Evolutionary conservation across 2,888 invertebrate genomes (phyloP).

Genomic region (Tetrapedia diversipes): DNA sequence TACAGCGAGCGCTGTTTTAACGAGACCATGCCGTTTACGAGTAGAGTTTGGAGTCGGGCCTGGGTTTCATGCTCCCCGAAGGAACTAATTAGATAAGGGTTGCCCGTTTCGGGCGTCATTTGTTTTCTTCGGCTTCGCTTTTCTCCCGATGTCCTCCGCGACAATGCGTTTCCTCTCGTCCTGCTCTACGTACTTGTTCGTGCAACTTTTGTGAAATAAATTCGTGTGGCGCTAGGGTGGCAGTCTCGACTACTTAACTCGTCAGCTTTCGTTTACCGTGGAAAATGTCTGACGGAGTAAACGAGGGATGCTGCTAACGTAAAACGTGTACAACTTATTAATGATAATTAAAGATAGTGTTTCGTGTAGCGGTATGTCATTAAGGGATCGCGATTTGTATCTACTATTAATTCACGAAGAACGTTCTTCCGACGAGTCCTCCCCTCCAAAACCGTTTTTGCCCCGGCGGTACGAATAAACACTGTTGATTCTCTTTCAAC

Average conservation of each 20-base stretch:
- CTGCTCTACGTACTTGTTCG: not conserved
- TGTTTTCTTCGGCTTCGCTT: constrained; percentile 45
- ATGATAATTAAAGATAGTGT: no score
- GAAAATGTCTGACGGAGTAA: no score
- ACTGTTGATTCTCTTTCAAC: constrained; percentile 1
- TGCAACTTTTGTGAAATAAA: constrained; percentile 20
- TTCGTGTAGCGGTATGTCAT: no score
- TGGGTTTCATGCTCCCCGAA: constrained; percentile 62
- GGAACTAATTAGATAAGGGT: constrained; percentile 69
- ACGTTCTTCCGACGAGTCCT: not conserved
- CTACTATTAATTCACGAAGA: no score
- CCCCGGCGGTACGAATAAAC: not conserved
- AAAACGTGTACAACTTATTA: no score
- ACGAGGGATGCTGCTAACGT: no score
- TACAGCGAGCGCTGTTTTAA: constrained; percentile 58
- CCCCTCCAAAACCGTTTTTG: no score
- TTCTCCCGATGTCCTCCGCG: not conserved
- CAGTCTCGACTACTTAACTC: no score
- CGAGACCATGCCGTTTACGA: constrained; percentile 62
- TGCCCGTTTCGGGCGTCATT: constrained; percentile 55
- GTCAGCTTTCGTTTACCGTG: no score
- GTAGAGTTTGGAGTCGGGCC: constrained; percentile 52
- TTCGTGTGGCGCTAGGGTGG: no score
- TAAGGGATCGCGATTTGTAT: no score
- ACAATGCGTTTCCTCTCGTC: not conserved